These are phyloP conservation scores for Osedax fenrisi DNA, from an alignment of 2,888 invertebrate species.

Conservation along the genomic window DNA sequence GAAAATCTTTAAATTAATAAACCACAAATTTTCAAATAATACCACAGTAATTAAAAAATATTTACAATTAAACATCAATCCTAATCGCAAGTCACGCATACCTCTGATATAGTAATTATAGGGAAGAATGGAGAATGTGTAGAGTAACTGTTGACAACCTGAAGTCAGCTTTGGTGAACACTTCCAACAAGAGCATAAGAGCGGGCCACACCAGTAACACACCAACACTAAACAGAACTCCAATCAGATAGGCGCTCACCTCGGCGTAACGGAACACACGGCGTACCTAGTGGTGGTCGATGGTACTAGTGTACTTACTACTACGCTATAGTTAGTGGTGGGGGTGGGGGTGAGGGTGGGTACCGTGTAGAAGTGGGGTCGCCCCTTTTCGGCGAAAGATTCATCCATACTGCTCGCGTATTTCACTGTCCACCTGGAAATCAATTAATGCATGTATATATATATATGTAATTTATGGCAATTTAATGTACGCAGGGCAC, in stretches of 20 bases:
- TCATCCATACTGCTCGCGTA: slow-evolving; percentile 34
- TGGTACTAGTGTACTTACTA: neutral
- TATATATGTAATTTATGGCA: too few species aligned
- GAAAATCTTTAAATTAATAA: too few species aligned
- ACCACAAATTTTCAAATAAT: too few species aligned
- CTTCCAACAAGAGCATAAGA: slow-evolving; percentile 31
- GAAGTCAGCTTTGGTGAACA: slow-evolving; percentile 18
- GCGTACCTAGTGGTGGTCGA: slow-evolving; percentile 18
- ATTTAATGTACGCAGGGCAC: too few species aligned
- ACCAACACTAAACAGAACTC: slow-evolving; percentile 34
- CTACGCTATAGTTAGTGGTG: neutral
- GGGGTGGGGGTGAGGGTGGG: neutral
- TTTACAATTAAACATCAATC: too few species aligned
- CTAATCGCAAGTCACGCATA: too few species aligned
- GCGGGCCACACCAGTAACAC: slow-evolving; percentile 35
- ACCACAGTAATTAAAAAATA: too few species aligned
- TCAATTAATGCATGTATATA: too few species aligned
- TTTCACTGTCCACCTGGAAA: slow-evolving; percentile 33
- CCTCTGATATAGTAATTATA: too few species aligned
- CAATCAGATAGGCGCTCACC: slow-evolving; percentile 35
- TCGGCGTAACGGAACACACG: slow-evolving; percentile 33
- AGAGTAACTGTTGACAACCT: neutral
- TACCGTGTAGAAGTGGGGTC: slow-evolving; percentile 35
- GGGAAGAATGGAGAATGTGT: neutral
- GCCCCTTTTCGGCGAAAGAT: slow-evolving; percentile 26